These are phyloP conservation scores for Datnioides undecimradiatus DNA, from an alignment of 2,113 vertebrate species.

Conservation along the genomic window DNA sequence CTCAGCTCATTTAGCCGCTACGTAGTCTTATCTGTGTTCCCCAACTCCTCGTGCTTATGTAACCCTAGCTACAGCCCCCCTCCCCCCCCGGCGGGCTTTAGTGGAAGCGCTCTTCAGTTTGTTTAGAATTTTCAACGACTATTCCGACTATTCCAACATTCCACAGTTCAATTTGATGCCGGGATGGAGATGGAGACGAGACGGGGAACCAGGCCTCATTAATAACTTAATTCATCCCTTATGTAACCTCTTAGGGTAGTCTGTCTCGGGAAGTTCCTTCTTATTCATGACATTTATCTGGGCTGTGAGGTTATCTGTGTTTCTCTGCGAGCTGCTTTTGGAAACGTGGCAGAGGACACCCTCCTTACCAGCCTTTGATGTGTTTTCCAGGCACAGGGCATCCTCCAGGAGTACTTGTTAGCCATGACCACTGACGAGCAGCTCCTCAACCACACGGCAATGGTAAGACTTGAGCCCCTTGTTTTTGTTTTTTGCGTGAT, in stretches of 20 bases:
- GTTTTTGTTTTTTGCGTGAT: background rate
- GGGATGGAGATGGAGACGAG: slow-evolving; percentile 33
- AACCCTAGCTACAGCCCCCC: slow-evolving; percentile 37
- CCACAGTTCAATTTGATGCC: slow-evolving; percentile 22
- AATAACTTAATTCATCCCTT: slow-evolving; percentile 13
- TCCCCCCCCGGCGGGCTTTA: slow-evolving; percentile 2
- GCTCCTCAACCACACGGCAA: slow-evolving; percentile 90
- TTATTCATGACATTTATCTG: slow-evolving; percentile 3
- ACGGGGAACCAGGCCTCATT: slow-evolving; percentile 47
- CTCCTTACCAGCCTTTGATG: background rate
- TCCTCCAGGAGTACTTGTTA: slow-evolving; percentile 94
- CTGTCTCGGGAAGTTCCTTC: slow-evolving; percentile 1
- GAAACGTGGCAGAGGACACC: background rate
- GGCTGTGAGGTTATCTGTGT: background rate
- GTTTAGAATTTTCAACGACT: slow-evolving; percentile 40
- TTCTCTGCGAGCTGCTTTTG: background rate
- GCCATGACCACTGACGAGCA: slow-evolving; percentile 96
- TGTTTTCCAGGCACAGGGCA: slow-evolving; percentile 88
- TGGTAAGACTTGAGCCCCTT: slow-evolving; percentile 83
- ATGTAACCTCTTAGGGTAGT: slow-evolving; percentile 25
- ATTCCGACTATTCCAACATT: slow-evolving; percentile 48
- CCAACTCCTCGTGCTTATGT: slow-evolving; percentile 36
- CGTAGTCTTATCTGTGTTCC: slow-evolving; percentile 55
- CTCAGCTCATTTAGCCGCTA: slow-evolving; percentile 57
- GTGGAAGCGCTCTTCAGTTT: slow-evolving; percentile 36